Evolutionary conservation across 2,888 invertebrate genomes (phyloP), one percentile per base, ranked within the genome.

Genomic region (Portevinia maculata): DNA sequence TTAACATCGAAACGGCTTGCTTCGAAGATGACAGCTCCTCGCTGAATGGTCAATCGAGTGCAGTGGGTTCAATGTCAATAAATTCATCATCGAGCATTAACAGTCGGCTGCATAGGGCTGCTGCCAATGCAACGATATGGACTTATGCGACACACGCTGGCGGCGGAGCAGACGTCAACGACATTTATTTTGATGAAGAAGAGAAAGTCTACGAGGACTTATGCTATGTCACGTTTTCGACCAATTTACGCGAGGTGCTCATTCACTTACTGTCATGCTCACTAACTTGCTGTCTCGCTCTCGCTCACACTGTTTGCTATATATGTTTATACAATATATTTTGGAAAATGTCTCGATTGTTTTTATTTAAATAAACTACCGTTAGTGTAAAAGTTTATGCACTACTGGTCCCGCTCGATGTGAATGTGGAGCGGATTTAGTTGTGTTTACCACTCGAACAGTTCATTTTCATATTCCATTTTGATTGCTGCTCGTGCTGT

Each of bases 191-290:
- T 83, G 88, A 89, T 73, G 90, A 94, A 86, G 96, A 96, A 87
- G 95, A 96, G 90, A 95, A 96, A 91, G 94, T 96, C 88, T 97
- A 97, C 90, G 96, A 96, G 91, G 96, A 96, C 91, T 93, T 97
- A 86, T 96, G 96, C 93, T 96, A 96, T 91, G 95, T 96, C 89
- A 96, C 95, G 89, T 95, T 96, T 91, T 93, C 94, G 85, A 93
- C 94, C 86, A 91, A 92, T 86, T 91, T 92, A 89, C 93, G 94
- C 85, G 94, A 95, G 95, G 95, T 95, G 89, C 83, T 83, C 60
- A 65, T 44, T 52, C 41, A 46, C 71, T 81, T 53, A 64, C 70
- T 76, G 70, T 75, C 75, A 53, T 76, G 74, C 55, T 78, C 57
- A 65, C 48, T 53, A 50, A 65, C 41, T 79, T 39, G 60, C 52